Evolutionary conservation across 2,113 vertebrate genomes (phyloP).

Genomic region (Hippolais icterina): DNA sequence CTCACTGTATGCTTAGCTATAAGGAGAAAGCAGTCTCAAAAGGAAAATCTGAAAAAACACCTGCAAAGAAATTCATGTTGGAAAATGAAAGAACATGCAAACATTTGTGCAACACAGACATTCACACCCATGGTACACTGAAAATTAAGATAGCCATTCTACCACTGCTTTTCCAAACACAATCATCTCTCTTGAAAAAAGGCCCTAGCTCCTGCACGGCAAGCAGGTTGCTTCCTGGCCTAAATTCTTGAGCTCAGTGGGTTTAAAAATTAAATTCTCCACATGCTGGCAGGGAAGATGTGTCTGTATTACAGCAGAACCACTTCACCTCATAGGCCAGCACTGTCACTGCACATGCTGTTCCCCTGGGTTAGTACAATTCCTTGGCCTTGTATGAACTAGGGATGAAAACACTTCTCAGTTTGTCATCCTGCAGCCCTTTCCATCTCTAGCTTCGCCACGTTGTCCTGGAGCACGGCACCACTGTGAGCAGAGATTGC

Average conservation of each 20-base stretch:
- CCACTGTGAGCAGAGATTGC: accelerated
- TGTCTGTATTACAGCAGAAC: background rate
- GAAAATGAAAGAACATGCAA: background rate
- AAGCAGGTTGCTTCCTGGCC: accelerated
- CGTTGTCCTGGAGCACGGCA: accelerated
- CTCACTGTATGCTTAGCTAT: background rate
- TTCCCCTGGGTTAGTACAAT: background rate
- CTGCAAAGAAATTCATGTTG: background rate
- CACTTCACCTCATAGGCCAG: background rate
- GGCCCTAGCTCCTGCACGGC: background rate
- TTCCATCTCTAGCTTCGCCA: background rate
- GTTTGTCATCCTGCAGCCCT: background rate
- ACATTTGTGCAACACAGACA: background rate
- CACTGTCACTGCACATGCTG: slow-evolving; percentile 18
- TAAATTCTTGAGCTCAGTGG: background rate
- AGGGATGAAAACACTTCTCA: background rate
- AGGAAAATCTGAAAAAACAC: background rate
- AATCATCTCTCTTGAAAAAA: background rate
- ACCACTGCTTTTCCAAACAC: background rate
- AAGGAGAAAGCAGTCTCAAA: background rate
- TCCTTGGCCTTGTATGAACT: slow-evolving; percentile 24
- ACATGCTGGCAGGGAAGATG: background rate
- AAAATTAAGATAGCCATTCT: background rate
- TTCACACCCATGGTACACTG: background rate
- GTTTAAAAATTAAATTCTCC: background rate